Conservation (phyloP, 2,797 vertebrate genomes). For the Propithecus perrieri region DNA sequence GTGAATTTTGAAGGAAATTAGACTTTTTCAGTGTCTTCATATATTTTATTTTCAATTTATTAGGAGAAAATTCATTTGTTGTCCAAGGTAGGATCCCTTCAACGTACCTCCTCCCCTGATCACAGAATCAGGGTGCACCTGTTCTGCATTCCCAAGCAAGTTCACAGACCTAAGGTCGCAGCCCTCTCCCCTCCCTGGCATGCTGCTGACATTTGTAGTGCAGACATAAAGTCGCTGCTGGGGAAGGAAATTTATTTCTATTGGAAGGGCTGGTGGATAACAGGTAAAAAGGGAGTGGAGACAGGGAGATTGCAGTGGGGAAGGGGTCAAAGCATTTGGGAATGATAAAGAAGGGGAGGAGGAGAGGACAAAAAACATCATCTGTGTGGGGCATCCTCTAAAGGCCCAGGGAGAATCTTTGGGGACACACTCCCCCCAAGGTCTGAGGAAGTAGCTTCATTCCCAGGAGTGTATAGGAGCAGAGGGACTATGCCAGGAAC, state of each 20-base stretch:
- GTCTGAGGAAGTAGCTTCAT: neutral
- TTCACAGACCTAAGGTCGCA: neutral
- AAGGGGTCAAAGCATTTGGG: neutral
- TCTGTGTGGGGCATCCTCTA: neutral
- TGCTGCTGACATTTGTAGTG: neutral
- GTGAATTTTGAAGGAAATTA: constrained; percentile 36
- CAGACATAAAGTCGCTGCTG: neutral
- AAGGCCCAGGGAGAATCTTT: neutral
- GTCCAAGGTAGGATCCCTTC: neutral
- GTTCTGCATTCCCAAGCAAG: neutral
- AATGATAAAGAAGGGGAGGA: neutral
- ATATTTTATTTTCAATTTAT: neutral
- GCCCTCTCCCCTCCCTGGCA: neutral
- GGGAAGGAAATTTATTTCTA: constrained; percentile 4
- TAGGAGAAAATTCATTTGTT: constrained; percentile 14
- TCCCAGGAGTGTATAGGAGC: neutral
- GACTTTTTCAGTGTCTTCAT: neutral
- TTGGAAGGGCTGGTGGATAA: neutral
- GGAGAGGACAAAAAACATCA: neutral
- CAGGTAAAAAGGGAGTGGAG: neutral
- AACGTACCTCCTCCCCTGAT: neutral
- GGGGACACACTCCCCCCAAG: neutral
- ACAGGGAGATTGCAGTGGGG: neutral
- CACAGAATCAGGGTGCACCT: neutral
- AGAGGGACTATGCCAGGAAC: neutral